These are phyloP conservation scores for Drosophila repletoides DNA, from an alignment of 1,140 invertebrate genomes.

Conservation along the genomic window DNA sequence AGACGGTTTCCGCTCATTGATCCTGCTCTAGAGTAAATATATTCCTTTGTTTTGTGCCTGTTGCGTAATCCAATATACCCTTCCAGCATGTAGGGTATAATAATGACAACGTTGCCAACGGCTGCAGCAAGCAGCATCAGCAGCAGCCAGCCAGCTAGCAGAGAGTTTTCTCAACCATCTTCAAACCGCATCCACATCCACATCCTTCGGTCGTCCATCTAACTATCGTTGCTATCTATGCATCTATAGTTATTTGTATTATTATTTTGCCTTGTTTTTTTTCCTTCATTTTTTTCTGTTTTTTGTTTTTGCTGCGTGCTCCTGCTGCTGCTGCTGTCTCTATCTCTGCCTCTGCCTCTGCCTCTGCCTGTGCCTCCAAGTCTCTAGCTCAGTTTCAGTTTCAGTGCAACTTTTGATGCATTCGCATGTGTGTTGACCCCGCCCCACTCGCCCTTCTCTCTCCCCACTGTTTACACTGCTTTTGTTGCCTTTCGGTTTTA, in stretches of 20 bases:
- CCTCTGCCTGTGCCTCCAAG: neutral
- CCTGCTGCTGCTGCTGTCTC: constrained; percentile 23
- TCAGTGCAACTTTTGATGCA: constrained; percentile 46
- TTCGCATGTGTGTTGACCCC: constrained; percentile 40
- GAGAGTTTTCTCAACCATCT: no score
- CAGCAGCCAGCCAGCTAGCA: neutral
- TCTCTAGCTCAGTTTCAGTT: constrained; percentile 22
- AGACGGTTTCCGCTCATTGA: no score
- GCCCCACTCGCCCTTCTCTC: no score
- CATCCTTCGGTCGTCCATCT: constrained; percentile 62
- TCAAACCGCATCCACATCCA: constrained; percentile 19
- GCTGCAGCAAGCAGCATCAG: constrained; percentile 3
- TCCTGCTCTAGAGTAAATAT: no score
- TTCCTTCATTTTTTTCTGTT: no score
- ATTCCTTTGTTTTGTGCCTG: no score
- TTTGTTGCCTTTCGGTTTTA: constrained; percentile 73
- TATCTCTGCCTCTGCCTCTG: neutral
- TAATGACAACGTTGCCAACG: constrained; percentile 39
- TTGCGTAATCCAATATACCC: no score
- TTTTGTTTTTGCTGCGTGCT: constrained; percentile 38
- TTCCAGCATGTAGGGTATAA: no score
- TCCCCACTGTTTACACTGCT: constrained; percentile 3
- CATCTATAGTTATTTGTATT: constrained; percentile 79
- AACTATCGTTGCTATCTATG: constrained; percentile 74
- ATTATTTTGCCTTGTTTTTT: constrained; percentile 76